Percentiles rank a stretch among this genome's conserved stretches.
Evolutionary conservation across 2,113 vertebrate species (phyloP).

Genomic region (Callorhinus ursinus): DNA sequence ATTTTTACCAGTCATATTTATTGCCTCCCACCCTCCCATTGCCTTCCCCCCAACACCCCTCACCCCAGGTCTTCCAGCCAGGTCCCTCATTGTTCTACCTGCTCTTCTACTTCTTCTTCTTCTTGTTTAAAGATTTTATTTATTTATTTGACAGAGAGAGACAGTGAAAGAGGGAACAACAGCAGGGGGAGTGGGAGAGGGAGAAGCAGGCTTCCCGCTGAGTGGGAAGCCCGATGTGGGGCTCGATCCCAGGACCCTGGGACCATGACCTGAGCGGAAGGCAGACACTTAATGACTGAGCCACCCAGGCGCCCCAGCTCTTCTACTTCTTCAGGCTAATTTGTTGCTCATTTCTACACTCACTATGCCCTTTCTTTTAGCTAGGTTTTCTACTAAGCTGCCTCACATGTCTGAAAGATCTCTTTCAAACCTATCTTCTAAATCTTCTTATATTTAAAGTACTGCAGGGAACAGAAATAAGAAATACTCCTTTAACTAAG

Average conservation of each 20-base stretch:
- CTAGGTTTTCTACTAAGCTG: background rate
- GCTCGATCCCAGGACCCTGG: no score
- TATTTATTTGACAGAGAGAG: no score
- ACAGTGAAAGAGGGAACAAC: no score
- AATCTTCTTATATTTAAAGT: background rate
- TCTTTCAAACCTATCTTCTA: background rate
- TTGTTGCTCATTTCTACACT: background rate
- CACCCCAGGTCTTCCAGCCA: rapidly evolving
- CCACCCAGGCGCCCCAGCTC: background rate
- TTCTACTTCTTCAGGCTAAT: background rate
- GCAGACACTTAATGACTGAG: no score
- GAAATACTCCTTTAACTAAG: background rate
- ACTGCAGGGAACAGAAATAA: background rate
- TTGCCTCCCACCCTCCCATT: background rate
- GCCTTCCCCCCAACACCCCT: no score
- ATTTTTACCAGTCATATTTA: background rate
- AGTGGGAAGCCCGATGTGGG: no score
- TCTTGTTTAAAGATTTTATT: no score
- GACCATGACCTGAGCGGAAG: no score
- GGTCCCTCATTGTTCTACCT: background rate
- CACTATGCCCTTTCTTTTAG: background rate
- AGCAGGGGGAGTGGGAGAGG: no score
- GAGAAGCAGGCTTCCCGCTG: no score
- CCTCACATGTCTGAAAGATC: background rate
- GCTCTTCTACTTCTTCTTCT: background rate